Conservation (phyloP, 2,797 vertebrate species). For the Pseudotriccus pelzelni region DNA sequence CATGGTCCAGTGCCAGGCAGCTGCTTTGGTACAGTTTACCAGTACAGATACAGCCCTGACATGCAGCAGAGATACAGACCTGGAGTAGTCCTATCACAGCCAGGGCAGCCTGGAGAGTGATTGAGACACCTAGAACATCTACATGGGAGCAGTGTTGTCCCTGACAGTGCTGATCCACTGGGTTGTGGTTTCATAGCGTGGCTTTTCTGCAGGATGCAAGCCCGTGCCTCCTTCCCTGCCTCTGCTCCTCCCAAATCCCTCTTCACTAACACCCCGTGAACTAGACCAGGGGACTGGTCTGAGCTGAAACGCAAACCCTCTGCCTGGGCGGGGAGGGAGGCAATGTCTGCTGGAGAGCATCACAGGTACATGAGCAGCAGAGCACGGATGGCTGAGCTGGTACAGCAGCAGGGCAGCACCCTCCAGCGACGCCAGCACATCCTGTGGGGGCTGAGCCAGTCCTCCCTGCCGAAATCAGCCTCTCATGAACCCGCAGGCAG, state of each 20-base stretch:
- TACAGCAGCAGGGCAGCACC: background rate
- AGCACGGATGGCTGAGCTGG: background rate
- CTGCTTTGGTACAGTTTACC: background rate
- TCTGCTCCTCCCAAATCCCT: background rate
- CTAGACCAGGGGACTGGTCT: rapidly evolving
- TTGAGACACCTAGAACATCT: background rate
- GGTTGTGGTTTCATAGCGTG: rapidly evolving
- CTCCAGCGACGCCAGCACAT: background rate
- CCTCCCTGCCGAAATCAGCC: rapidly evolving
- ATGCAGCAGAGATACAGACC: rapidly evolving
- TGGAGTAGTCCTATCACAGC: rapidly evolving
- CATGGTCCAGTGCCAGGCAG: rapidly evolving
- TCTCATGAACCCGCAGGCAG: background rate
- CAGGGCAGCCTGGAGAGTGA: background rate
- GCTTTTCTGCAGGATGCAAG: background rate
- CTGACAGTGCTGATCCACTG: background rate
- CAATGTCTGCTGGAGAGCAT: rapidly evolving
- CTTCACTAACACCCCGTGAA: background rate
- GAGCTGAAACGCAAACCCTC: background rate
- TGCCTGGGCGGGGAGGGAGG: background rate
- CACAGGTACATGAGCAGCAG: background rate
- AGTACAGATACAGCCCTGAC: background rate
- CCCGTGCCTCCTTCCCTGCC: background rate
- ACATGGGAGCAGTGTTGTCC: background rate
- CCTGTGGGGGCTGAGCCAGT: background rate